phyloP scores from a whole-genome alignment of 2,113 vertebrate species.

The Rhodinocichla rosea region DNA sequence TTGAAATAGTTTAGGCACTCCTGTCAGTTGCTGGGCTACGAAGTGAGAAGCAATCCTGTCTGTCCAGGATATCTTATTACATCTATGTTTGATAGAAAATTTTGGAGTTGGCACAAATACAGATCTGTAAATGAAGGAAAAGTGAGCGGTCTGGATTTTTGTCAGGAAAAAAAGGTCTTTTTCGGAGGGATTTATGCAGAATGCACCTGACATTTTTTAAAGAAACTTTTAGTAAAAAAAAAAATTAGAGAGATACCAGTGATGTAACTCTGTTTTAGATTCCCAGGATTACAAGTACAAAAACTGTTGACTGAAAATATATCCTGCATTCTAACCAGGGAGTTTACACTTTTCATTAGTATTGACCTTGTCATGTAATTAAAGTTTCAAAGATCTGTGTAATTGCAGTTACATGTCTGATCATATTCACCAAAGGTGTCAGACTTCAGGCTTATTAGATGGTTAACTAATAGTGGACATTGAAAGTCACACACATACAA shows the following conservation, averaged over 20 bases:
- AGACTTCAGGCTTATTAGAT: background rate
- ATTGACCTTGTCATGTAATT: background rate
- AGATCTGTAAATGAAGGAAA: background rate
- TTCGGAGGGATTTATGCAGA: background rate
- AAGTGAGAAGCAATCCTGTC: background rate
- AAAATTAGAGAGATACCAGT: background rate
- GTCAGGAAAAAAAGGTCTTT: background rate
- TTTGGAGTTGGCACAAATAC: background rate
- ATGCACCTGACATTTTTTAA: background rate
- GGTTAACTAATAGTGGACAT: background rate
- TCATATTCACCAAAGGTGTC: background rate
- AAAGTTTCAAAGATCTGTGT: background rate
- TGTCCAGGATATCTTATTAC: background rate
- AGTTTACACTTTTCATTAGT: background rate
- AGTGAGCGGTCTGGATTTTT: background rate
- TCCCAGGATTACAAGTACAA: background rate
- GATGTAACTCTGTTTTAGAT: background rate
- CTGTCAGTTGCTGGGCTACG: background rate
- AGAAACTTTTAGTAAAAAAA: background rate
- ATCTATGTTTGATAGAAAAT: background rate
- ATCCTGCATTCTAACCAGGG: background rate
- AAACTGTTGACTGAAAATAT: background rate
- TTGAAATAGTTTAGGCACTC: background rate
- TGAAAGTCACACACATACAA: background rate
- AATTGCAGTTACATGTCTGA: background rate